These are phyloP conservation scores for Tachina lurida DNA, from an alignment of 2,888 invertebrate genomes.

Conservation along the genomic window DNA sequence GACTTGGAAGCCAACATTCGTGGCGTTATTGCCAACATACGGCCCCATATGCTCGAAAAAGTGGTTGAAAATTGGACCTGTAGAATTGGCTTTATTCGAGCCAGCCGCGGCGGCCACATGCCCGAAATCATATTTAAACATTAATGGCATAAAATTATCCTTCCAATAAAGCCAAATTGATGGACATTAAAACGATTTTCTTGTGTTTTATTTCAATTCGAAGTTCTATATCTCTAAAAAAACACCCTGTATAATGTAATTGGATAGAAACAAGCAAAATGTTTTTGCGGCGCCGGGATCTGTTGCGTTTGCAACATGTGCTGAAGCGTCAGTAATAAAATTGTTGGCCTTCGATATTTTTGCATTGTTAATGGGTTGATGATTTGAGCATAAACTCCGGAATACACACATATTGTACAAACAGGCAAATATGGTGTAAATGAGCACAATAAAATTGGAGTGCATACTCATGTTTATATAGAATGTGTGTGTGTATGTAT, in stretches of 20 bases:
- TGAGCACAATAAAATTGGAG: not conserved
- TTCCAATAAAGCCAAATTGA: no score
- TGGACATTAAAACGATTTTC: no score
- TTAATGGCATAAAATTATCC: no score
- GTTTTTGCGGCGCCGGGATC: slow-evolving; percentile 7
- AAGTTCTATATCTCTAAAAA: no score
- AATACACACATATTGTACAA: not conserved
- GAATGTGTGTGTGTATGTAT: not conserved
- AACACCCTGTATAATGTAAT: slow-evolving; percentile 36
- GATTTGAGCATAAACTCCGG: not conserved
- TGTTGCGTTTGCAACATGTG: slow-evolving; percentile 2
- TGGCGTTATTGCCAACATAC: no score
- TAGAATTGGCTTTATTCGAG: no score
- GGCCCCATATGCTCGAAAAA: no score
- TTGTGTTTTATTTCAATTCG: no score
- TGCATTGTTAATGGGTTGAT: not conserved
- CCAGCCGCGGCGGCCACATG: no score
- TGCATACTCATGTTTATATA: not conserved
- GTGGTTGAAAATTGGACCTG: no score
- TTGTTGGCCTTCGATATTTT: slow-evolving; percentile 21
- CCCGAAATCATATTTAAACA: no score
- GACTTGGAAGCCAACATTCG: no score
- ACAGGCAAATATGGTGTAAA: not conserved
- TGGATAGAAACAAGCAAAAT: slow-evolving; percentile 33
- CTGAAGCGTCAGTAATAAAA: not conserved